Base-by-base conservation (phyloP, 2,888 invertebrate genomes). In the Clitarchus hookeri region DNA sequence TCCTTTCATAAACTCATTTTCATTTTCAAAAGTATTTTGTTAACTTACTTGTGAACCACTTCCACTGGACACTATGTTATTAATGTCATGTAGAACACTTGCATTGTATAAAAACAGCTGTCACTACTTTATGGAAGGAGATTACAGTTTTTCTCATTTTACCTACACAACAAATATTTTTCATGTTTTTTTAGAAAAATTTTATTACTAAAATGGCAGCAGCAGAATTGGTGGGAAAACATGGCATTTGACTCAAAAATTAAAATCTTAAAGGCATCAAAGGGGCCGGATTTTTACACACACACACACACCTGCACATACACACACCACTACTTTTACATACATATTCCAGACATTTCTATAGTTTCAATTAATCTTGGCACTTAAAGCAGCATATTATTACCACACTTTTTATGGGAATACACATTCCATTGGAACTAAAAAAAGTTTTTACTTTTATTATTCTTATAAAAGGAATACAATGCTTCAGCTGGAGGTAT, bases 201-300 rank as follows among this genome's bases (percentile, higher is more conserved):
- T 85, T 87, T 87, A 83, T 86, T 86, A 87, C 53, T 84, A 87
- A 86, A 86, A 87, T 83, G 82, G 80, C 83, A 48, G 65, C 83
- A 44, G 83, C 86, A 85, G 85, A 84, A 44, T 44, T 84, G 84
- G 83, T 79, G 80, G 87, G 84, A 82, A 78, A 87, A 85, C 87
- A 87, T 85, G 87, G 85, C 78, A 83, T 84, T 80, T 87, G 48
- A 84, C 87, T 87, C 85, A 85, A 87, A 87, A 87, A 84, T 84
- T 86, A 86, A 86, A 87, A 86, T 87, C 84, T 87, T 82, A 87
- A 86, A 87, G 87, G 87, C 87, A 87, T 87, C 87, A 87, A 85
- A 87, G 86, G 87, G 87, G 87, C 87, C 87, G 85, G 87, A 86
- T 86, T 85, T 85, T 44, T 86, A 86, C 86, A 86, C 85, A 85